A percentile compares a stretch with the other conserved stretches of the same genome.
phyloP scores from a whole-genome alignment of 2,888 invertebrate genomes.

The Xanthia togata region DNA sequence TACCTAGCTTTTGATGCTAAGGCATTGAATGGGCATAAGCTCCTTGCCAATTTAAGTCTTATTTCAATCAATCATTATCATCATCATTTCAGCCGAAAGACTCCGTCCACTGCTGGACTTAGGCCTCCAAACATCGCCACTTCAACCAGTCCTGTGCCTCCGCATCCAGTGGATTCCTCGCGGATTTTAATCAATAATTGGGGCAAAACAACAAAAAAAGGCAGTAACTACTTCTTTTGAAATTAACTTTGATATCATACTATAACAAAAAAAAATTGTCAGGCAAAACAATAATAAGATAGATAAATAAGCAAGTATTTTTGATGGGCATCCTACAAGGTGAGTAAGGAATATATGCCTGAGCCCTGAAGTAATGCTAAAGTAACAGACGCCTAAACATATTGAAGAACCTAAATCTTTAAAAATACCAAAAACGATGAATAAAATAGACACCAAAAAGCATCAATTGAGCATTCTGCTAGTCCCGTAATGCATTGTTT shows the following conservation, averaged over 20 bases:
- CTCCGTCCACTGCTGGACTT: too few relatives aligned
- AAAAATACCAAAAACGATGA: background rate
- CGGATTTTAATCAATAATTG: background rate
- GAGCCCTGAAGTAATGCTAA: background rate
- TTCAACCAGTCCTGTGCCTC: too few relatives aligned
- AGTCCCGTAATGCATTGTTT: slow-evolving; percentile 7
- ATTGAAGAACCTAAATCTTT: background rate
- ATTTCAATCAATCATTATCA: background rate
- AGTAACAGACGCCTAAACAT: background rate
- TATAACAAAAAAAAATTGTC: background rate
- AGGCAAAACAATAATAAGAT: background rate
- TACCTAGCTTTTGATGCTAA: background rate
- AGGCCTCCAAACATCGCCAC: too few relatives aligned
- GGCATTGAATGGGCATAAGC: background rate
- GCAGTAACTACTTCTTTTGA: background rate
- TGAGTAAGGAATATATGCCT: background rate
- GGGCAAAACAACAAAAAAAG: background rate
- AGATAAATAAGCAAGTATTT: background rate
- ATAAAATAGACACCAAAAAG: background rate
- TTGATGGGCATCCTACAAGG: background rate
- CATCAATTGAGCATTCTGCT: background rate
- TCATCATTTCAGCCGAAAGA: too few relatives aligned
- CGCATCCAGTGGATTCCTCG: too few relatives aligned
- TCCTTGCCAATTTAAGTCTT: background rate
- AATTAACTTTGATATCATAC: background rate